phyloP scores from a whole-genome alignment of 37 sponge, comb jelly and placozoan species.

The Lycopodina hypogea region DNA sequence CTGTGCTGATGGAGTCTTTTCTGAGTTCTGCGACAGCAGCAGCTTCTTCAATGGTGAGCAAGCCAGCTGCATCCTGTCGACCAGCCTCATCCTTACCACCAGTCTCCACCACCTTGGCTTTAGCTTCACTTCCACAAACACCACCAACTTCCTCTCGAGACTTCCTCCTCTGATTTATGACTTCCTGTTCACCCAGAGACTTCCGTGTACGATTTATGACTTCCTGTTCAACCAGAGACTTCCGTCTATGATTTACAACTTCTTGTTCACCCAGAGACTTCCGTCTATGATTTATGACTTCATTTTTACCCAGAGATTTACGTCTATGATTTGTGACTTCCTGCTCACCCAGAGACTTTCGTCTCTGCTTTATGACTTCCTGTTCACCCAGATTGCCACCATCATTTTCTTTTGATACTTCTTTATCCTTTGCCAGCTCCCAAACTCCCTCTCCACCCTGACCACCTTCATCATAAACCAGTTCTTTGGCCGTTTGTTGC shows the following conservation, averaged over 20 bases:
- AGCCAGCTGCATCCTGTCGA: too few species aligned
- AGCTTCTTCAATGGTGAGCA: neutral
- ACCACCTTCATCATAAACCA: too few species aligned
- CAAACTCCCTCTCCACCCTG: too few species aligned
- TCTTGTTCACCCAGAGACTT: neutral
- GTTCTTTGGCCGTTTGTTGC: too few species aligned
- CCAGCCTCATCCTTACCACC: neutral
- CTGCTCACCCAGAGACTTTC: too few species aligned
- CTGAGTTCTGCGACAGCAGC: neutral
- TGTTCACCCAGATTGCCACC: too few species aligned
- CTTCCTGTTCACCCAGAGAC: neutral
- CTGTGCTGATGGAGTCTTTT: too few species aligned
- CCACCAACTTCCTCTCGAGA: neutral
- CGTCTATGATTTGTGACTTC: too few species aligned
- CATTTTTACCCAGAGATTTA: neutral
- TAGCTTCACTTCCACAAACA: neutral
- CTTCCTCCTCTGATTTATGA: neutral
- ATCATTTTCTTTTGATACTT: too few species aligned
- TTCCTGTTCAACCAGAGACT: neutral
- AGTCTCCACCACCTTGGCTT: slow-evolving; percentile 3
- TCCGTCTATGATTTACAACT: neutral
- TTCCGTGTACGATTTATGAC: neutral
- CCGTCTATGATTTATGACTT: neutral
- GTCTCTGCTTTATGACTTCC: too few species aligned
- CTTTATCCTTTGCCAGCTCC: too few species aligned